Percentiles rank a stretch among this genome's conserved stretches.
Evolutionary conservation across 2,888 invertebrate species (phyloP).

Genomic region (Ennomos quercinarius): DNA sequence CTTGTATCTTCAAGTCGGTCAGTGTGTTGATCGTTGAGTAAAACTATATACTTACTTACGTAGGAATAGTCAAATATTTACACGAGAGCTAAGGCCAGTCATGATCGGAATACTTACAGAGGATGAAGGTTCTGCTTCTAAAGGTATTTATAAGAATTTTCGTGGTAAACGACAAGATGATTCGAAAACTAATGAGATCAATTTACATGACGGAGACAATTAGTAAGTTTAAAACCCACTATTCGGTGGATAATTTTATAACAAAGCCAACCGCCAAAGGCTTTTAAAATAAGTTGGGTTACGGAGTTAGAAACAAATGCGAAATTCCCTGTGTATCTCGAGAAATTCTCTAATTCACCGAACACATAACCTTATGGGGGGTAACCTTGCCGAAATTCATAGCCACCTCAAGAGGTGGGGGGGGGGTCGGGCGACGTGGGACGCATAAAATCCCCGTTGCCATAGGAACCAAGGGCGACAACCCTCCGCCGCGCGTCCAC

Average conservation of each 20-base stretch:
- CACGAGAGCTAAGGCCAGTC: too few relatives aligned
- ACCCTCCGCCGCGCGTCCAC: constrained; percentile 58
- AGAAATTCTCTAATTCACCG: constrained; percentile 46
- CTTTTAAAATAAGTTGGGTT: constrained; percentile 4
- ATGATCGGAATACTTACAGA: too few relatives aligned
- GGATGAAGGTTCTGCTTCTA: not conserved
- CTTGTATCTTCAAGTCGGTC: constrained; percentile 37
- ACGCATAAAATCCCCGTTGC: constrained; percentile 74
- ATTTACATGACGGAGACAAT: too few relatives aligned
- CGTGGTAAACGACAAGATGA: too few relatives aligned
- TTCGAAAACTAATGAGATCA: too few relatives aligned
- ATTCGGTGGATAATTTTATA: not conserved
- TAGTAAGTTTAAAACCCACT: too few relatives aligned
- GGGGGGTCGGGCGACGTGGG: constrained; percentile 59
- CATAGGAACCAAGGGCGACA: constrained; percentile 76
- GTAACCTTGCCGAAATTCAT: constrained; percentile 61
- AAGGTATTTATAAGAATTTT: too few relatives aligned
- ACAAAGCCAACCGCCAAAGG: constrained; percentile 10
- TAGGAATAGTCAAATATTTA: too few relatives aligned
- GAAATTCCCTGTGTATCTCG: constrained; percentile 36
- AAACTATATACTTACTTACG: constrained; percentile 3
- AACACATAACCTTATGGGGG: constrained; percentile 44
- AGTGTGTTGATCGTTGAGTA: constrained; percentile 26
- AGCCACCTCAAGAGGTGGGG: constrained; percentile 48
- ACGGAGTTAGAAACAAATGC: constrained; percentile 15